Percentiles rank a stretch among this genome's conserved stretches.
Conservation (phyloP, 2,797 vertebrate genomes). For the Odontamblyopus lacepedii region DNA sequence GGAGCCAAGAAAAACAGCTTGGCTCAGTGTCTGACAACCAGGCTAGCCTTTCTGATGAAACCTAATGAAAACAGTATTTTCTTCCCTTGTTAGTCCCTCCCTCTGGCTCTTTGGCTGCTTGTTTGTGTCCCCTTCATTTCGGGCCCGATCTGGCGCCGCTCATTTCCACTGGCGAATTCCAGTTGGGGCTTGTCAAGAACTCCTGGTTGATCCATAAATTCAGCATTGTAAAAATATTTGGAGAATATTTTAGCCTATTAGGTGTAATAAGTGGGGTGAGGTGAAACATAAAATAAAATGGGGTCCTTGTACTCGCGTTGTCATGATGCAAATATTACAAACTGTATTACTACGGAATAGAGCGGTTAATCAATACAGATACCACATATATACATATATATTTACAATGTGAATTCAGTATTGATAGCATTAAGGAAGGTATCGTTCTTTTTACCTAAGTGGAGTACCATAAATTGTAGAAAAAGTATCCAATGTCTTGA, state of each 20-base stretch:
- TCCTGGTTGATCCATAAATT: not conserved
- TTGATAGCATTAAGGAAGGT: not conserved
- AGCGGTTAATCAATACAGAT: too few species aligned
- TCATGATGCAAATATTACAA: too few species aligned
- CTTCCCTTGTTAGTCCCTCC: constrained; percentile 59
- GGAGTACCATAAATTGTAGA: not conserved
- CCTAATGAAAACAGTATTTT: constrained; percentile 74
- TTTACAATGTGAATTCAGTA: too few species aligned
- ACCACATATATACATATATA: too few species aligned
- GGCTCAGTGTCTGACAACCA: constrained; percentile 67
- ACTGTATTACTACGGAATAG: too few species aligned
- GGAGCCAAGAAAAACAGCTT: constrained; percentile 77
- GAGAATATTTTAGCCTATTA: not conserved
- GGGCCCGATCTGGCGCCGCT: constrained; percentile 5
- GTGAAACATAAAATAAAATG: not conserved
- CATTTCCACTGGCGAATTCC: constrained; percentile 29
- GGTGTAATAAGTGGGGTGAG: not conserved
- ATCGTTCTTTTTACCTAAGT: not conserved
- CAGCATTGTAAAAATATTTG: constrained; percentile 2
- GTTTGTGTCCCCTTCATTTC: constrained; percentile 18
- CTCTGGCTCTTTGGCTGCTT: constrained; percentile 28
- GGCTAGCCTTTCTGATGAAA: constrained; percentile 70
- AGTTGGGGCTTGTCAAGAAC: constrained; percentile 22
- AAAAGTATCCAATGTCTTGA: constrained; percentile 1
- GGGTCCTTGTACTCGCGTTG: too few species aligned